These are phyloP conservation scores for Diaphora mendica DNA, from an alignment of 2,888 invertebrate genomes.

Conservation along the genomic window DNA sequence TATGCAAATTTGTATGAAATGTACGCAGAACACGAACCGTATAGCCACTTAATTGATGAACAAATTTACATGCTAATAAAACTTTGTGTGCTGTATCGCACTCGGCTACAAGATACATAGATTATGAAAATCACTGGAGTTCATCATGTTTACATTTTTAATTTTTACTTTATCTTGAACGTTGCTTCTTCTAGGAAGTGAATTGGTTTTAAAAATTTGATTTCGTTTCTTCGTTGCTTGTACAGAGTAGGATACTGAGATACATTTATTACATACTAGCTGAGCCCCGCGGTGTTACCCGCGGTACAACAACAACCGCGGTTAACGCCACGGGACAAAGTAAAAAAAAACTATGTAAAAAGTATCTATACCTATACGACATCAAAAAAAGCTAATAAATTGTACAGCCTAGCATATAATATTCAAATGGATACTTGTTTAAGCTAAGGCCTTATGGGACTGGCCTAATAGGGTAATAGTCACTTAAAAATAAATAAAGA, in stretches of 20 bases:
- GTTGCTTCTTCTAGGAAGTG: neutral
- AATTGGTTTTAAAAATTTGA: neutral
- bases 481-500: too few relatives aligned
- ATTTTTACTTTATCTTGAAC: neutral
- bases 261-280: neutral
- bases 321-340: too few relatives aligned
- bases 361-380: too few relatives aligned
- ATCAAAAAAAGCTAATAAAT: too few relatives aligned
- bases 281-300: too few relatives aligned
- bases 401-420: too few relatives aligned
- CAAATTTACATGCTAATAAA: conserved; percentile 80
- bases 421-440: too few relatives aligned
- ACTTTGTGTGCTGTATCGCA: conserved; percentile 44
- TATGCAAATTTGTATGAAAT: conserved; percentile 71
- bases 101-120: conserved; percentile 7
- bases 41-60: conserved; percentile 72
- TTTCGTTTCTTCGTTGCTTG: neutral
- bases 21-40: conserved; percentile 52
- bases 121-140: neutral
- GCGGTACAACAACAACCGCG: too few relatives aligned
- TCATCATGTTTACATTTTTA: neutral
- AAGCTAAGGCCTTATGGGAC: too few relatives aligned
- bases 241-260: neutral
- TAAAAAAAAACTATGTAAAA: too few relatives aligned
- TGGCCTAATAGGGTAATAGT: too few relatives aligned